phyloP scores from a whole-genome alignment of 2,113 vertebrate genomes.

The Lophius piscatorius region DNA sequence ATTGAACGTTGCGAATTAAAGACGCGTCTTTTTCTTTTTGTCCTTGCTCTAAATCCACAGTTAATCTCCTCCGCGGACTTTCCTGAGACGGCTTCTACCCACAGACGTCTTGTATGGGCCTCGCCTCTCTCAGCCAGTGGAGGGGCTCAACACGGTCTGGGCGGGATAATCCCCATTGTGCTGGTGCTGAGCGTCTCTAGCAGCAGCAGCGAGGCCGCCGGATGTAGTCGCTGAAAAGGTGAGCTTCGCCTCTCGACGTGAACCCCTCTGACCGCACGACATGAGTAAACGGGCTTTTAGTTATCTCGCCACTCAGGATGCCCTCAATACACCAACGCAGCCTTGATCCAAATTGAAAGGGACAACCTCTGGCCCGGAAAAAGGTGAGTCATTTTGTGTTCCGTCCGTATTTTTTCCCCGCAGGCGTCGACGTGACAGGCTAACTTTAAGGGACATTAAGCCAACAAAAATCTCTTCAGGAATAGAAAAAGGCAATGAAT shows the following conservation, averaged over 20 bases:
- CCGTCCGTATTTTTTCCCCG: slow-evolving; percentile 52
- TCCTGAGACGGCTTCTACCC: slow-evolving; percentile 30
- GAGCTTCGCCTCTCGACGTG: slow-evolving; percentile 39
- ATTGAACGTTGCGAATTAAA: slow-evolving; percentile 1
- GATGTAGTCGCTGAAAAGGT: slow-evolving; percentile 58
- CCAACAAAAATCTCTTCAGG: slow-evolving; percentile 40
- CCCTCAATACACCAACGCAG: slow-evolving; percentile 43
- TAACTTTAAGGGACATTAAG: slow-evolving; percentile 42
- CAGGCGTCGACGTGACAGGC: slow-evolving; percentile 46
- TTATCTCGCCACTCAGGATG: slow-evolving; percentile 51
- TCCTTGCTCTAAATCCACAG: slow-evolving; percentile 22
- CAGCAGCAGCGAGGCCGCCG: slow-evolving; percentile 56
- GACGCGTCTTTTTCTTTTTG: slow-evolving; percentile 5
- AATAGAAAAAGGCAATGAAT: slow-evolving; percentile 25
- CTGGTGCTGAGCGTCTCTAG: slow-evolving; percentile 68
- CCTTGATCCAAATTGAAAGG: slow-evolving; percentile 58
- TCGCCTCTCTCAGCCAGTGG: slow-evolving; percentile 40
- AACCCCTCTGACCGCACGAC: slow-evolving; percentile 28
- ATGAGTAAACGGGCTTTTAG: slow-evolving; percentile 59
- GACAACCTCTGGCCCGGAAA: slow-evolving; percentile 54
- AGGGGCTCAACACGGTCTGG: slow-evolving; percentile 59
- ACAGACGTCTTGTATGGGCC: slow-evolving; percentile 15
- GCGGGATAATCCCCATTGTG: slow-evolving; percentile 74
- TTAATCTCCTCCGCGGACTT: slow-evolving; percentile 32
- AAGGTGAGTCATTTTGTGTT: slow-evolving; percentile 55